Base-by-base conservation (phyloP, 2,113 vertebrate genomes). In the Pogona vitticeps region DNA sequence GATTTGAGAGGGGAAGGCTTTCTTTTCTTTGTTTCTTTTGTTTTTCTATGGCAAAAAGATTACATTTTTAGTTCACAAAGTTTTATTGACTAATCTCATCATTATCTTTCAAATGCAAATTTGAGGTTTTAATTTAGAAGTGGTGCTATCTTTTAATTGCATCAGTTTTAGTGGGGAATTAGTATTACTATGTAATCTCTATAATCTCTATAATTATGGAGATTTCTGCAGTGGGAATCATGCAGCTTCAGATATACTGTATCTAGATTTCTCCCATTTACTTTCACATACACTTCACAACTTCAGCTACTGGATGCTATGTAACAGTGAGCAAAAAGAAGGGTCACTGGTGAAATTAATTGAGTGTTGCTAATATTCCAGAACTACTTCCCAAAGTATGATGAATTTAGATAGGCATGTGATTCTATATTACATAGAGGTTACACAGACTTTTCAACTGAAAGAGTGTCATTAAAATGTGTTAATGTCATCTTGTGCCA, bases 41-140 rank as follows among this genome's bases (percentile, higher is more conserved):
- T 83, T 95, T 93, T 92, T 86, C 67, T 15, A 40, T 36, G 40
- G 36, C 21, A 78, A 91, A 90, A 91, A 72, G 76, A 94, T 91
- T 93, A 92, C 59, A 89, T 90, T 92, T 95, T 87, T 92, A 71
- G 88, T 94, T 92, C 89, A 72, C 91, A 61, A 93, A 92, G 88
- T 94, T 95, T 93, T 94, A 94, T 94, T 95, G 88, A 96, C 86
- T 95, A 94, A 95, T 94, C 93, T 94, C 94, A 94, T 92, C 94
- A 91, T 94, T 95, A 95, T 88, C 93, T 95, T 96, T 93, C 91
- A 95, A 94, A 95, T 94, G 90, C 88, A 96, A 96, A 95, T 94
- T 93, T 93, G 88, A 95, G 77, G 87, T 88, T 95, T 91, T 94
- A 95, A 95, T 94, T 95, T 95, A 91, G 86, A 95, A 80, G 80